Conservation (phyloP, 2,113 vertebrate genomes). For the Heterocephalus glaber region DNA sequence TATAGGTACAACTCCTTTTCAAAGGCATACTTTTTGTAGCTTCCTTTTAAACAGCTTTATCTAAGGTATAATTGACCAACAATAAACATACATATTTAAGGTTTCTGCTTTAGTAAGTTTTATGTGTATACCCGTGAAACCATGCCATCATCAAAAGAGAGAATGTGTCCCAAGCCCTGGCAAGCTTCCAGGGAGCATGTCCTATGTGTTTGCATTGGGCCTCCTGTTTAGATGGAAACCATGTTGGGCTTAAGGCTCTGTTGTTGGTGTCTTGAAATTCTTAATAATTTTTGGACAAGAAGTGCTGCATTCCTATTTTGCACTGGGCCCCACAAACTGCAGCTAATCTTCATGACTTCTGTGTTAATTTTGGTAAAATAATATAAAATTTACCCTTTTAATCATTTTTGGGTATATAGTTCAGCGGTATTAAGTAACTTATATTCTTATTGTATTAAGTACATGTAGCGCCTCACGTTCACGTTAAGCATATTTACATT, state of each 20-base stretch:
- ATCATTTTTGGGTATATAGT: too few species aligned
- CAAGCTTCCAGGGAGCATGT: accelerated
- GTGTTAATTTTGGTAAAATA: background rate
- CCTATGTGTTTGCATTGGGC: background rate
- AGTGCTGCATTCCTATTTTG: background rate
- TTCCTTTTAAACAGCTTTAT: background rate
- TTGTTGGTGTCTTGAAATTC: background rate
- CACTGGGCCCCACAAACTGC: background rate
- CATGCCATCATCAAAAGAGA: accelerated
- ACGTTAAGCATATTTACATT: background rate
- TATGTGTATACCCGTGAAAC: too few species aligned
- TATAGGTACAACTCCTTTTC: accelerated
- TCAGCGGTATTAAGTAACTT: background rate
- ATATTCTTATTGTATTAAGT: background rate
- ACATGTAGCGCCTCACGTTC: background rate
- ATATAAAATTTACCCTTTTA: background rate
- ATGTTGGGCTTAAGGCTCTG: accelerated
- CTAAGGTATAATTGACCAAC: too few species aligned
- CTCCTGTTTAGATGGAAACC: background rate
- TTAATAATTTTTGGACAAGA: background rate
- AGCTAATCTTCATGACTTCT: too few species aligned
- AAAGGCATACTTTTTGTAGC: background rate
- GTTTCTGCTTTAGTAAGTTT: background rate
- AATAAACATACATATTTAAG: background rate
- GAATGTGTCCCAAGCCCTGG: accelerated